Evolutionary conservation across 2,888 invertebrate species (phyloP), one percentile per base, ranked within the genome.

Genomic region (Drosophila sordidula): DNA sequence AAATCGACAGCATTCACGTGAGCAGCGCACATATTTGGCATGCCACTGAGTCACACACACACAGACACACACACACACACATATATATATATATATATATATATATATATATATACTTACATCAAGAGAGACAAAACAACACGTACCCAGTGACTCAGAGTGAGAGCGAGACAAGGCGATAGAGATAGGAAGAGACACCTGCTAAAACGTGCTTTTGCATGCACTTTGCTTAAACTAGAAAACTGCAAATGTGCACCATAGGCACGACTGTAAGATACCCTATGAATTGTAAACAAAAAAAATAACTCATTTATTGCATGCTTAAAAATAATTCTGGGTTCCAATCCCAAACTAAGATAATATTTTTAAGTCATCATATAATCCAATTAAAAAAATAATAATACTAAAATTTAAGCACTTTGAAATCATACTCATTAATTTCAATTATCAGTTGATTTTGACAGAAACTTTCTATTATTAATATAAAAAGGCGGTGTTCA

Each of bases 1-100:
- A 79, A 78, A 78, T 75, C 80, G 73, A 69, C 67, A 71, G 66
- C 75, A 78, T 66, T 61, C 75, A 63, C 70, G 74, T 74, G 65
- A 73, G 62, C 65, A 46, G 50, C 36, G 51, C 41, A 65, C 63
- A 74, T 69, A 63, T 77, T 74, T 57, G 65, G 61, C 69, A 73
- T 78, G 22, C 74, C 78, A 78, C 65, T 51, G 55, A 45, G 42
- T 25, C 32, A 38, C 52, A 57, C 50, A 61, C 46, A 51, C 42
- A 36, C 41, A 18, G 34, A 49, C 29, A 44, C 42, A 26, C 38
- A 32, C 38, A 16, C n/a, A 29, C 29, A 54, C 34, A 42, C 36
- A 42, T 38, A 44, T 25, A 8, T 12, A 12, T 14, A 41, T 38
- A 14, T 14, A 6, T 46, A 54, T 25, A 56, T 39, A 6, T 25